Evolutionary conservation across 2,888 invertebrate genomes (phyloP), one percentile per base, ranked within the genome.

Genomic region (Stenoptilia bipunctidactyla): DNA sequence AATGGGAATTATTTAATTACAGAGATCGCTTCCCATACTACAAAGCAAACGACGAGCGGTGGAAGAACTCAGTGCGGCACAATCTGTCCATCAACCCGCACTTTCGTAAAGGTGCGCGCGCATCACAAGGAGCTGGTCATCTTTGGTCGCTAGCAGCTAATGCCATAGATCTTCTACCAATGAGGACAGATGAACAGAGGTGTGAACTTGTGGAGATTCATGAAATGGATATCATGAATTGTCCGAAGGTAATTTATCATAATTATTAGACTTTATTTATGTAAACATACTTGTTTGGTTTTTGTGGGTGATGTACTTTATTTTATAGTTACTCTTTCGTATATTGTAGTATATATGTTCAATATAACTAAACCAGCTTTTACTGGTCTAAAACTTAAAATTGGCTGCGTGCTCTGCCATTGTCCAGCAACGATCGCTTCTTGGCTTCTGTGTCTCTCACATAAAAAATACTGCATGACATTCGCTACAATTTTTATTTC

Each of bases 51-150:
- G 95, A 96, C 55, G 95, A 95, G 63, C 89, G 94, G 55, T 95
- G 95, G 95, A 96, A 96, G 75, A 96, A 96, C 63, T 95, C 94
- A 0, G 94, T 96, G 1, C 85, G 95, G 49, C 95, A 95, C 71
- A 96, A 96, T 68, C 80, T 96, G 12, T 94, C 94, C 27, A 96
- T 96, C 61, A 96, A 95, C 75, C 95, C 95, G 0, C 94, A 95
- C 72, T 96, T 96, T 66, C 87, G 85, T 25, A 95, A 96, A 70
- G 94, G 94, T 0, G 90, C 90, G 10, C 91, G 95, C 53, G 93
- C 94, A 0, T 87, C 92, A 0, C 93, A 94, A 53, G 95, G 95
- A 1, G 94, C 94, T 1, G 95, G 95, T 0, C 95, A 96, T 66
- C 85, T 94, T 30, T 96, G 95, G 95, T 93, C 93, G 0, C 88